phyloP scores from a whole-genome alignment of 2,113 vertebrate species.

The Caranx ignobilis region DNA sequence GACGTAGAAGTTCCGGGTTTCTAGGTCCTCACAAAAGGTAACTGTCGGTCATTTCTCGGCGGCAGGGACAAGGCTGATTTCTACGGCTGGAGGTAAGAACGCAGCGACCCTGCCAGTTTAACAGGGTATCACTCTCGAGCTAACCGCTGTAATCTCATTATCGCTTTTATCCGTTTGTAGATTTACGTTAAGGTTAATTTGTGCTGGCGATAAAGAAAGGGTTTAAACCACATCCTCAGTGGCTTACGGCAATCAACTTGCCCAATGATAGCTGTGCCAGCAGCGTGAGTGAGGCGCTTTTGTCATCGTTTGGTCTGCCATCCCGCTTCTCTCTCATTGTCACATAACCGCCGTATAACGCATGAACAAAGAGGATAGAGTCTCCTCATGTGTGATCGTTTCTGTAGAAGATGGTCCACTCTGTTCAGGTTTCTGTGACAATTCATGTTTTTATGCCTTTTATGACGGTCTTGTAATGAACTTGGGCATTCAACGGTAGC shows the following conservation, averaged over 20 bases:
- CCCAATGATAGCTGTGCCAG: not conserved
- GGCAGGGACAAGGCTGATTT: not conserved
- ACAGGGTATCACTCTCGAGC: slow-evolving; percentile 42
- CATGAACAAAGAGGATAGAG: rapidly evolving
- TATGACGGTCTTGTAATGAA: not conserved
- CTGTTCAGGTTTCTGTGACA: not conserved
- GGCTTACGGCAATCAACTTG: slow-evolving; percentile 32
- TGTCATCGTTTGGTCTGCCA: slow-evolving; percentile 17
- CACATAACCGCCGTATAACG: not conserved
- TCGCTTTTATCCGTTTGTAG: slow-evolving; percentile 35
- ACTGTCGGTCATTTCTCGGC: slow-evolving; percentile 82
- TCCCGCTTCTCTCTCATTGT: slow-evolving; percentile 30
- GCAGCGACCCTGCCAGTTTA: slow-evolving; percentile 15
- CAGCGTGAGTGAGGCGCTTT: slow-evolving; percentile 40
- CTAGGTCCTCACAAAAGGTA: slow-evolving; percentile 72
- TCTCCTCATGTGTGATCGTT: not conserved
- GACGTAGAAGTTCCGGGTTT: slow-evolving; percentile 82
- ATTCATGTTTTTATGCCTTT: too few species aligned
- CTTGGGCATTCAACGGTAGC: too few species aligned
- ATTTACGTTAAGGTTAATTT: slow-evolving; percentile 16
- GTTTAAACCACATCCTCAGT: slow-evolving; percentile 4
- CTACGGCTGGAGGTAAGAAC: slow-evolving; percentile 70
- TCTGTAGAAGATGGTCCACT: not conserved
- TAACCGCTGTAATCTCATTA: slow-evolving; percentile 36
- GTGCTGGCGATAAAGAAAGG: not conserved